Evolutionary conservation across 30 jellyfish, hydroid and myxozoan genomes (phyloP), one percentile per base, ranked within the genome.

Genomic region (Haliclystus octoradiatus): DNA sequence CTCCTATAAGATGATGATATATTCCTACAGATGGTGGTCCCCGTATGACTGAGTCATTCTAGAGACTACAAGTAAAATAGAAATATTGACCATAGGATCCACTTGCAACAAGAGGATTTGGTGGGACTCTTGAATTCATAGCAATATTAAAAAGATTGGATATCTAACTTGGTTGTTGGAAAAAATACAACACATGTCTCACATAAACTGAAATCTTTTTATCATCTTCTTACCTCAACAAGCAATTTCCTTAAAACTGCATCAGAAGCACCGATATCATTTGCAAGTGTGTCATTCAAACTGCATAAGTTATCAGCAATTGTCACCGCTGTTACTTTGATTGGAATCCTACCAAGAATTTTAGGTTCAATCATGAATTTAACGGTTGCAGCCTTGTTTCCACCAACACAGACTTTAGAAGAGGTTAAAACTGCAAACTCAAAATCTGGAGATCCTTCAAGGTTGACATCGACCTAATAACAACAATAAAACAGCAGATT

Each of bases 301-400:
- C 88, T 83, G 40, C 97, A 88, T 49, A 7, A 63, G 68, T 88
- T 88, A 31, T 77, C 74, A 9, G 87, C 32, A n/a, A 60, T 63
- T 52, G 95, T 79, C 62, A 72, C 78, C 1, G 92, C 97, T 3
- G 70, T 52, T 7, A 88, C 92, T 62, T 69, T 84, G 34, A 88
- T 65, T 19, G 82, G 66, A 5, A 88, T 88, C 32, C 84, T 79
- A n/a, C 95, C 97, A 34, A 88, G 82, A 12, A 22, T 66, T 19
- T 33, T 65, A 19, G 94, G 95, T 12, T 47, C 49, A 4, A 82
- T 53, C 65, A 68, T 78, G 82, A 88, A 88, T 81, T 67, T 66
- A 1, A 75, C 93, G 0, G 93, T 88, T 12, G 94, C 93, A 28
- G 97, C 49, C 27, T 50, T 62, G 52, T 86, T 93, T 47, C 93